These are phyloP conservation scores for Blastobasis adustella DNA, from an alignment of 2,888 invertebrate genomes.

Conservation along the genomic window DNA sequence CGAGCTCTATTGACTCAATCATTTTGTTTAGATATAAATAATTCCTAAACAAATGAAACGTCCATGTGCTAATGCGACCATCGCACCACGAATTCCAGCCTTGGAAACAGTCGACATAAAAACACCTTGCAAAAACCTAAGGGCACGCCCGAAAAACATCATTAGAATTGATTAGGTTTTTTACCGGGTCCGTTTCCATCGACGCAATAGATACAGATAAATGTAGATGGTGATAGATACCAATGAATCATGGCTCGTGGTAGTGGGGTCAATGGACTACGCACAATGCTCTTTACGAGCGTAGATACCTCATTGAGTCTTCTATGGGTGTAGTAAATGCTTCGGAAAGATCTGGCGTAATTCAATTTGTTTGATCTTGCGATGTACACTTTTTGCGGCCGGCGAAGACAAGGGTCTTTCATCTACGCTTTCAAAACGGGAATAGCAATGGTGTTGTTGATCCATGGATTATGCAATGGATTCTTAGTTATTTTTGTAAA, in stretches of 20 bases:
- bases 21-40: no score
- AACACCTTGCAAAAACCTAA: conserved; percentile 44
- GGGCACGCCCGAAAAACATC: conserved; percentile 44
- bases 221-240: conserved; percentile 25
- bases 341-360: conserved; percentile 14
- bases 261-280: conserved; percentile 32
- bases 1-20: no score
- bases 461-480: no score
- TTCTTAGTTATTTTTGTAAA: no score
- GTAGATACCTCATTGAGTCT: conserved; percentile 7
- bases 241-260: conserved; percentile 34
- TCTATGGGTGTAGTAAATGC: conserved; percentile 1
- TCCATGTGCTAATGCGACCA: background rate
- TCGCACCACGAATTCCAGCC: conserved; percentile 23
- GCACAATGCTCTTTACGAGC: conserved; percentile 34
- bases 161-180: conserved; percentile 52
- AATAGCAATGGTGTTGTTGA: background rate
- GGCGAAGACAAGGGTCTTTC: conserved; percentile 3
- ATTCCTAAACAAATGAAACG: no score
- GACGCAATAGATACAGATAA: conserved; percentile 36
- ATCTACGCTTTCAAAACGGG: background rate
- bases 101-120: conserved; percentile 26
- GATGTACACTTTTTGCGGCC: conserved; percentile 1
- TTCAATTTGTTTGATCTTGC: conserved; percentile 12
- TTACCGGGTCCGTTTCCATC: conserved; percentile 29